Conservation (phyloP, 1,140 invertebrate species). For the Megalopta genalis region DNA sequence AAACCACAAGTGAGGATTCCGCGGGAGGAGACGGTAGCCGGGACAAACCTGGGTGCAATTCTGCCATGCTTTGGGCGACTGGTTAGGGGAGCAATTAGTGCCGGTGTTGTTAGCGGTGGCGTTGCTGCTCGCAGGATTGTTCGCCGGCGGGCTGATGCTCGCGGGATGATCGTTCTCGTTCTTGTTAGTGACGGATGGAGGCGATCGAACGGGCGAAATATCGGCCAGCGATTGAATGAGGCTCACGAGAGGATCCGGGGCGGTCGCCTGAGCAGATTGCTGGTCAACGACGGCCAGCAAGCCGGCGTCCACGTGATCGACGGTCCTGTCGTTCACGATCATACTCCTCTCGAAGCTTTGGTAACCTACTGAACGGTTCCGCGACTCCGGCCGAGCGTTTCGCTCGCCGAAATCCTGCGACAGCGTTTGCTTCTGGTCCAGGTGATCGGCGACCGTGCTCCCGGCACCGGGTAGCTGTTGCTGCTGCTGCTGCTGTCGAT, state of each 20-base stretch:
- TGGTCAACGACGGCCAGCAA: conserved; percentile 78
- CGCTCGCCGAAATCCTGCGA: conserved; percentile 42
- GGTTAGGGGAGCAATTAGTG: conserved; percentile 76
- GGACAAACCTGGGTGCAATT: conserved; percentile 77
- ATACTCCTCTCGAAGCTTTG: conserved; percentile 62
- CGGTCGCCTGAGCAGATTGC: conserved; percentile 47
- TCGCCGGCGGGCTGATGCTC: conserved; percentile 54
- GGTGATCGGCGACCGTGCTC: conserved; percentile 29
- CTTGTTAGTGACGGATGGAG: conserved; percentile 66
- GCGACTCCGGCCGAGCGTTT: conserved; percentile 58
- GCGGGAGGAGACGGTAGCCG: conserved; percentile 41
- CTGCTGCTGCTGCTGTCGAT: conserved; percentile 57
- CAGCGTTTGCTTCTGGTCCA: conserved; percentile 36
- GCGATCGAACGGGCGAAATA: conserved; percentile 69
- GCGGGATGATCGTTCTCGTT: conserved; percentile 59
- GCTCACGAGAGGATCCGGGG: conserved; percentile 74
- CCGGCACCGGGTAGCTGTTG: not conserved
- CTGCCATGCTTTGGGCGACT: conserved; percentile 79
- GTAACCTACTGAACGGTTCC: conserved; percentile 51
- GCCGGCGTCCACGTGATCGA: conserved; percentile 73
- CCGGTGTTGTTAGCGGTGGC: conserved; percentile 61
- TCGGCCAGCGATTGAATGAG: conserved; percentile 78
- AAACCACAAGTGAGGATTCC: not conserved
- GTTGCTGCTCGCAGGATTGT: conserved; percentile 58
- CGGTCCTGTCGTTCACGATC: conserved; percentile 64